Base-by-base conservation (phyloP, 2,888 invertebrate species). In the Tyria jacobaeae region DNA sequence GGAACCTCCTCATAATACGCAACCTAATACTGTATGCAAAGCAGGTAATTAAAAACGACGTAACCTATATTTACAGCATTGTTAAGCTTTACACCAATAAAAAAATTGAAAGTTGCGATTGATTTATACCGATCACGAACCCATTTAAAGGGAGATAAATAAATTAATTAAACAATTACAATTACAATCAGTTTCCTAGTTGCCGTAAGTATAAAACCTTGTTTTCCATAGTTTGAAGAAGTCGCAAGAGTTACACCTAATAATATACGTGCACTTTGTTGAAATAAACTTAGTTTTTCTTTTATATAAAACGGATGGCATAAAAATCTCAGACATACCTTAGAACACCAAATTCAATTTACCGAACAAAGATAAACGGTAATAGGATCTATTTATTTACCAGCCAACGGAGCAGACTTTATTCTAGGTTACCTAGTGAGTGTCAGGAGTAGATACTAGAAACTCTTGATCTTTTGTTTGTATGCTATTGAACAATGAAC, bases 401-500 rank as follows among this genome's bases (percentile, higher is more conserved):
- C 10, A 17, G 10, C 44, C 3, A 12, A 44, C 9, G 44, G 44
- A 17, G 12, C 44, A 1, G 21, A 1, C 12, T 10, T 21, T 44
- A 21, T 44, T 44, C 44, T 44, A 44, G 12, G 21, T 44, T 44
- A 44, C 17, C 44, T 21, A 3, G 21, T 57, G 49, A 62, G 44
- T 24, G 21, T 14, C 25, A 37, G 51, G 57, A 63, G 44, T 44
- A 44, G 44, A 64, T 64, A 63, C 58, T 60, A 51, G 34, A 66
- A 62, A 39, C 62, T 62, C 51, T 73, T 60, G 57, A 62, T 60
- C 12, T 52, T 41, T 39, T 53, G 50, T 66, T 69, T 70, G 60
- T 70, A 54, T 73, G 27, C 27, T 39, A 6, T 25, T n/a, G n/a
- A 73, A 70, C 53, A 66, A 27, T 60, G 24, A 52, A 65, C 35